Percentiles rank a stretch among this genome's conserved stretches.
Conservation (phyloP, 1,140 invertebrate species). For the Atopsyche davidsoni region DNA sequence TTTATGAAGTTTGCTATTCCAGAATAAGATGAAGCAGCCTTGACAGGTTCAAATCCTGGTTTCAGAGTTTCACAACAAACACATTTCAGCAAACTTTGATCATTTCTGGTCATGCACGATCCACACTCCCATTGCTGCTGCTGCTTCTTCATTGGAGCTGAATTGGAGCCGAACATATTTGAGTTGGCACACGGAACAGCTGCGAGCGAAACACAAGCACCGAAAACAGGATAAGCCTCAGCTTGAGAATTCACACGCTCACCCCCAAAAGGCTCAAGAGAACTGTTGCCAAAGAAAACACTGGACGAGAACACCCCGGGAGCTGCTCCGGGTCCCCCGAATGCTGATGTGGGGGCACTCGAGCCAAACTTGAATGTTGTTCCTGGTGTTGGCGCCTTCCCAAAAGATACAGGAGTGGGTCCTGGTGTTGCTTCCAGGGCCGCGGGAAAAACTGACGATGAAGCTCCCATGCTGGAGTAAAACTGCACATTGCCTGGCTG, state of each 20-base stretch:
- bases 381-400: conserved; percentile 12
- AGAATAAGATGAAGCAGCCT: conserved; percentile 26
- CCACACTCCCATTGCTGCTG: conserved; percentile 57
- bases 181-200: neutral
- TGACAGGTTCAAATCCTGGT: conserved; percentile 35
- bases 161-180: conserved; percentile 10
- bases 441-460: neutral
- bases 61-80: conserved; percentile 56
- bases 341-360: conserved; percentile 2
- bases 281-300: neutral
- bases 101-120: conserved; percentile 61
- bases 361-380: conserved; percentile 24
- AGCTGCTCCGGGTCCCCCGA: neutral
- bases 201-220: conserved; percentile 8
- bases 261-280: neutral
- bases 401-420: conserved; percentile 21
- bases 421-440: neutral
- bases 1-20: conserved; percentile 34
- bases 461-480: too few relatives aligned
- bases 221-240: conserved; percentile 19
- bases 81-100: conserved; percentile 51
- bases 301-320: conserved; percentile 24
- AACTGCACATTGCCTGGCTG: too few relatives aligned
- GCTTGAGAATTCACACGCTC: conserved; percentile 11
- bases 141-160: conserved; percentile 18